Base-by-base conservation (phyloP, 1,140 invertebrate species). In the Steinernema feltiae region DNA sequence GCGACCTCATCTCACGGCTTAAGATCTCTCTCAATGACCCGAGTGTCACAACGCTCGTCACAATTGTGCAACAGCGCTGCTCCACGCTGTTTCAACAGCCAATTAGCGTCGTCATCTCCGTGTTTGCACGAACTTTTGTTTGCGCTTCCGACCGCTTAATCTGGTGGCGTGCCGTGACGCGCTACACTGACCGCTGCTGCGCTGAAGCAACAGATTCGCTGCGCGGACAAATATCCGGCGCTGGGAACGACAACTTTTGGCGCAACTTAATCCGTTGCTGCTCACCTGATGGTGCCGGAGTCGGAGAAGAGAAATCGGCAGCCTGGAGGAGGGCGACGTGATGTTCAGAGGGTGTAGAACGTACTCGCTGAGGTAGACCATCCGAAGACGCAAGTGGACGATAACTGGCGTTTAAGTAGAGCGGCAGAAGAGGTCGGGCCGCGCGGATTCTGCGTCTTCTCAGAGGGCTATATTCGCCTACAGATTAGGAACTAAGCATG, bases 121-220 rank as follows among this genome's bases (percentile, higher is more conserved):
- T 63, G 53, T 63, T 63, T 63, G 24, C 24, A 7, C 53, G 24
- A 63, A 63, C 53, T 63, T 63, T 63, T 63, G 53, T 63, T 63
- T 63, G 53, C 53, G 53, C 12, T 63, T 63, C 7, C 53, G 53
- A 27, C 53, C 53, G 53, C 53, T 27, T 63, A 63, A 63, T 63
- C 53, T 21, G 53, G 53, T 7, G 24, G 53, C 15, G 53, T 27
- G 35, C 12, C 53, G 24, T 63, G 53, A 41, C 35, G 35, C 35
- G 2, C 53, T 46, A 21, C 53, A 27, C 12, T 63, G 53, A 63
- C 53, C 53, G 7, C 35, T 41, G 35, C 7, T 18, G 18, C 7
- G 24, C 53, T 3, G 53, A 46, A 46, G 41, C 41, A 7, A 46
- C 41, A 63, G 12, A 27, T 27, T 63, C 53, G 7, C 7, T 27